Base-by-base conservation (phyloP, 2,797 vertebrate genomes). In the Smutsia temminckii region DNA sequence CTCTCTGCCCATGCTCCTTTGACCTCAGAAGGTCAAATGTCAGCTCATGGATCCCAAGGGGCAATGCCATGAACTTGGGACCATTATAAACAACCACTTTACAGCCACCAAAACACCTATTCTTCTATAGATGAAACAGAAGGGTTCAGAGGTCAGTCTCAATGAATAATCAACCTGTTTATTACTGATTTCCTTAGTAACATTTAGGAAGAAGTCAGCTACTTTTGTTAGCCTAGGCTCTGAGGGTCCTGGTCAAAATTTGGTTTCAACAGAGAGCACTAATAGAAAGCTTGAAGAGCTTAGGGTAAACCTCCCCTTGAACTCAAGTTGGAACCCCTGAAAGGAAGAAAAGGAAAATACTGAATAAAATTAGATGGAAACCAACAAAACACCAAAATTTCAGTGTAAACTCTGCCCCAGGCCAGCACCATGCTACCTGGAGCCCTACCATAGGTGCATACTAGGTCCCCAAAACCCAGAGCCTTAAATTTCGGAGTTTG, bases 71-170 rank as follows among this genome's bases (percentile, higher is more conserved):
- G 12, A 18, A 97, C 69, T 97, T 97, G 94, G 96, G 42, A 92
- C 94, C 75, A 68, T 32, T 21, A 25, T 75, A 89, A n/a, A 96
- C 95, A 95, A 86, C 57, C 94, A 89, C 85, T 14, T 55, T 27
- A 89, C 2, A 40, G 32, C 53, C 49, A 84, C 59, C 49, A 17
- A 25, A 83, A 32, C 85, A 93, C 89, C 93, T 92, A 95, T 95
- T 93, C 91, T 95, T 96, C 95, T 80, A 8, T 55, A 49, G 96
- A 92, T 75, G 89, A 97, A 97, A 96, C 96, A 96, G 92, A 87
- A 97, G 93, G 91, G 97, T 95, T 97, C 98, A 97, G 96, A 98
- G 98, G 96, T 97, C 96, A 95, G 89, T 85, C 85, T 87, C 71
- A 27, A 92, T 91, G 96, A 95, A 97, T 96, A 95, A 97, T 93